A percentile compares a stretch with the other conserved stretches of the same genome.
Evolutionary conservation across 2,113 vertebrate genomes (phyloP).

Genomic region (Aegotheles bennettii): DNA sequence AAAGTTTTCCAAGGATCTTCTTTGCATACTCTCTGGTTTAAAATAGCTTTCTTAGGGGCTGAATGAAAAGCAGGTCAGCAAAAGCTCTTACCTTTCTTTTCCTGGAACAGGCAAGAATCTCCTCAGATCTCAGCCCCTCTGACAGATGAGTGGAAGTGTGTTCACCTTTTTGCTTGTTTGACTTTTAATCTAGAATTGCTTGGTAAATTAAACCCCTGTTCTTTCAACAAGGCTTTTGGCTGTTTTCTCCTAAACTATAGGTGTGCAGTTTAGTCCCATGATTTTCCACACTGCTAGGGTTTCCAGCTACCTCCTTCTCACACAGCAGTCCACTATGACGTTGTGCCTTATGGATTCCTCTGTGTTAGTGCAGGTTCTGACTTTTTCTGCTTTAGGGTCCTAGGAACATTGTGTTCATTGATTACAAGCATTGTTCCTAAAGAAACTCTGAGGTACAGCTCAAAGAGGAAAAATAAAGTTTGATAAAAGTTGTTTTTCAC

Average conservation of each 20-base stretch:
- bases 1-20: not conserved
- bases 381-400: not conserved
- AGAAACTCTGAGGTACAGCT: not conserved
- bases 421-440: not conserved
- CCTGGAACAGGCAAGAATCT: not conserved
- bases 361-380: not conserved
- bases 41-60: not conserved
- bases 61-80: not conserved
- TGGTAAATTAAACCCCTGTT: not conserved
- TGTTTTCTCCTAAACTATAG: not conserved
- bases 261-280: not conserved
- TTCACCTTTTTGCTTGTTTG: not conserved
- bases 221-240: not conserved
- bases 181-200: not conserved
- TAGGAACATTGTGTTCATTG: not conserved
- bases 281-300: not conserved
- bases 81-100: not conserved
- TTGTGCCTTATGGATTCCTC: not conserved
- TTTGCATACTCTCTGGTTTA: not conserved
- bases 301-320: not conserved
- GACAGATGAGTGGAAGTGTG: not conserved
- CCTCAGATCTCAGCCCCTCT: not conserved
- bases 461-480: not conserved
- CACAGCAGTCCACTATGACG: rapidly evolving
- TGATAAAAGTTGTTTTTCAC: not conserved